phyloP scores from a whole-genome alignment of 2,888 invertebrate genomes.

The Metopia argyrocephala region DNA sequence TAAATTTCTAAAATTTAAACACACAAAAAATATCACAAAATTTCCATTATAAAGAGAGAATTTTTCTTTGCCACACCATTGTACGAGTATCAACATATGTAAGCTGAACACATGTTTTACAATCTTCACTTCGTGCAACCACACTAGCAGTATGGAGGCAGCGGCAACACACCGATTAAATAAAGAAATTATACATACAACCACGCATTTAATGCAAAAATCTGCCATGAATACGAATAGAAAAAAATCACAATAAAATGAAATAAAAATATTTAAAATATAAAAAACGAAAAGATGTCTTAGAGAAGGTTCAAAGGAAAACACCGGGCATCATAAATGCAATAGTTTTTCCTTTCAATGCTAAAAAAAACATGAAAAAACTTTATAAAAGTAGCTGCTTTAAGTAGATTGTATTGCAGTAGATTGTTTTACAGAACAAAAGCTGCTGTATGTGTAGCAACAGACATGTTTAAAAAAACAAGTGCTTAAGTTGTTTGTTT shows the following conservation, averaged over 20 bases:
- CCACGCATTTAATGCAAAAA: constrained; percentile 37
- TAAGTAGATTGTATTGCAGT: constrained; percentile 49
- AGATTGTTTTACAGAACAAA: constrained; percentile 5
- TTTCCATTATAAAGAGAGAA: constrained; percentile 50
- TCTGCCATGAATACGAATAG: not conserved
- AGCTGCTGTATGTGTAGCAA: not conserved
- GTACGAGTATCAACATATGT: not conserved
- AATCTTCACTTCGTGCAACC: not conserved
- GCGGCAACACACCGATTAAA: constrained; percentile 3
- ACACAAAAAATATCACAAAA: constrained; percentile 34
- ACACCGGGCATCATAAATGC: constrained; percentile 29
- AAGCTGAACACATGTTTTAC: constrained; percentile 46
- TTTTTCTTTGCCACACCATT: constrained; percentile 4
- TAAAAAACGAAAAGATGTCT: constrained; percentile 34
- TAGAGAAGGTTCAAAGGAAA: constrained; percentile 16
- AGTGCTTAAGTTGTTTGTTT: not conserved
- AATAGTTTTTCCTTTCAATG: constrained; percentile 46
- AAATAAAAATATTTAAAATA: constrained; percentile 46
- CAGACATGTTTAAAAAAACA: not conserved
- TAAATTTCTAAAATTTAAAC: not conserved
- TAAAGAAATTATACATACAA: constrained; percentile 27
- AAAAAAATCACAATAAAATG: constrained; percentile 30
- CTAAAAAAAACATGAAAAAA: constrained; percentile 17
- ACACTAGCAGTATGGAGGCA: not conserved
- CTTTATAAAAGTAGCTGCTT: constrained; percentile 20